Evolutionary conservation across 2,113 vertebrate species (phyloP).

Genomic region (Heterotis niloticus): DNA sequence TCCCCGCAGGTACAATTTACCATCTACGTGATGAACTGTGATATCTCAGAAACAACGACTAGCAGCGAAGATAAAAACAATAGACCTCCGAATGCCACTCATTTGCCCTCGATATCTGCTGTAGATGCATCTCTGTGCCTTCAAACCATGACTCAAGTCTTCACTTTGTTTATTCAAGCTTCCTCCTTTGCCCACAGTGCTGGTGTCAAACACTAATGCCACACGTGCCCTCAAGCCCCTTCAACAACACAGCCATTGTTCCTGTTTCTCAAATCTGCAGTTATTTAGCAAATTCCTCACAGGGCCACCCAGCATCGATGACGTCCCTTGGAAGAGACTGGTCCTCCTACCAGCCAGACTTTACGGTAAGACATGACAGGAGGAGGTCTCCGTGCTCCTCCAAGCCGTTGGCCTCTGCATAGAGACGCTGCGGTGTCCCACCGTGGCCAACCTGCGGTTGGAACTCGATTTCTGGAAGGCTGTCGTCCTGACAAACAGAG

Average conservation of each 20-base stretch:
- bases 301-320: not conserved
- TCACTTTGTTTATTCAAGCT: constrained; percentile 1
- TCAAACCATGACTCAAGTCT: constrained; percentile 1
- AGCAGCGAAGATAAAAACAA: not conserved
- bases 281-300: not conserved
- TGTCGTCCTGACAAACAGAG: constrained; percentile 57
- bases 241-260: constrained; percentile 4
- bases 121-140: not conserved
- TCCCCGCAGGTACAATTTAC: constrained; percentile 26
- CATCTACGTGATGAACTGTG: not conserved
- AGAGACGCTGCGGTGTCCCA: constrained; percentile 50
- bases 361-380: constrained; percentile 59
- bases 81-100: not conserved
- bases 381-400: constrained; percentile 60
- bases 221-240: not conserved
- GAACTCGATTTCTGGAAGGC: constrained; percentile 69
- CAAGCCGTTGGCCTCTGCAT: constrained; percentile 55
- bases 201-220: constrained; percentile 5
- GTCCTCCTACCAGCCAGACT: constrained; percentile 70
- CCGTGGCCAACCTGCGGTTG: constrained; percentile 36
- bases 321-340: too few relatives aligned
- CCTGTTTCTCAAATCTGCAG: constrained; percentile 2
- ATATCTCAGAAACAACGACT: constrained; percentile 18
- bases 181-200: too few relatives aligned
- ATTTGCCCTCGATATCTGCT: constrained; percentile 14